Percentiles rank a stretch among this genome's conserved stretches.
Conservation (phyloP, 2,797 vertebrate species). For the Lacerta viridis region DNA sequence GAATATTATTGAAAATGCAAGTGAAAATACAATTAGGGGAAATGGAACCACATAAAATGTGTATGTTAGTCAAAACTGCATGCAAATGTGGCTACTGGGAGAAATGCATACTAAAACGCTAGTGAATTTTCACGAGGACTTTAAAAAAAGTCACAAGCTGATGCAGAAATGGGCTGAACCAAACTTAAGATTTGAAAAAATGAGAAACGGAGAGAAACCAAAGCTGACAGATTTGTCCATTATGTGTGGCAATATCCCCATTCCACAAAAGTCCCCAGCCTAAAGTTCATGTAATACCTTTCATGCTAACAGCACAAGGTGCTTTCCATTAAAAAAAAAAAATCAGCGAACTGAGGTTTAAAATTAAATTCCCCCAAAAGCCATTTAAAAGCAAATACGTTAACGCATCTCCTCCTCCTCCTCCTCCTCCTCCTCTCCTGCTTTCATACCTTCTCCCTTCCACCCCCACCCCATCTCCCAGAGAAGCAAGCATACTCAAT, state of each 20-base stretch:
- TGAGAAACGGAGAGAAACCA: too few species aligned
- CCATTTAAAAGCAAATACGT: neutral
- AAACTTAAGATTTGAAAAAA: too few species aligned
- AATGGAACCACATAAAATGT: too few species aligned
- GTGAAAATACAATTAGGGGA: too few species aligned
- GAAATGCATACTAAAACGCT: too few species aligned
- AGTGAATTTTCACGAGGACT: too few species aligned
- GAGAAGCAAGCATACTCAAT: slow-evolving; percentile 56
- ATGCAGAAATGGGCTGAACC: too few species aligned
- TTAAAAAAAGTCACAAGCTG: too few species aligned
- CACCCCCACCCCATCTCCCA: slow-evolving; percentile 48
- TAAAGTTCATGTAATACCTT: neutral
- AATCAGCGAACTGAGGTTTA: slow-evolving; percentile 10
- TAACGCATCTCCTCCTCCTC: neutral
- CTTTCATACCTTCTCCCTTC: slow-evolving; percentile 42
- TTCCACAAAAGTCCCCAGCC: neutral
- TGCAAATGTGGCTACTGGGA: too few species aligned
- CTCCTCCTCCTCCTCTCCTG: neutral
- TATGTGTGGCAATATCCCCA: neutral
- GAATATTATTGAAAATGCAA: too few species aligned
- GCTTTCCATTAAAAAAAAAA: neutral
- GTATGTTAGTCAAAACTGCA: too few species aligned
- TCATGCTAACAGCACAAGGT: neutral
- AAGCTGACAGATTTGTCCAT: too few species aligned
- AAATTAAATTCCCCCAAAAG: slow-evolving; percentile 10